Conservation (phyloP, 2,113 vertebrate species). For the Plecotus auritus region DNA sequence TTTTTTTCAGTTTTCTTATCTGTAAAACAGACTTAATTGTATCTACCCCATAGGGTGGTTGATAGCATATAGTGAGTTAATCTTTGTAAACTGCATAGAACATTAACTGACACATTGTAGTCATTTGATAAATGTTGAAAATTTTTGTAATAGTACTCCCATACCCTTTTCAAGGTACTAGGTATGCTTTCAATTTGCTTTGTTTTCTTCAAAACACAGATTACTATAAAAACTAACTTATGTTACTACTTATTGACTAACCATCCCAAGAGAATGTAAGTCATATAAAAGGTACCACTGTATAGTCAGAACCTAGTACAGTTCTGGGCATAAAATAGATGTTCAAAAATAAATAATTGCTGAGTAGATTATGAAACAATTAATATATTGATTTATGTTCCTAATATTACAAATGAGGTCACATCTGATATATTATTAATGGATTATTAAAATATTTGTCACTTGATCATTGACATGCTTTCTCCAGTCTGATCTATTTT, state of each 20-base stretch:
- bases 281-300: background rate
- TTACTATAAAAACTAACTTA: background rate
- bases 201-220: background rate
- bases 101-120: background rate
- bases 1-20: background rate
- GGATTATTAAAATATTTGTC: background rate
- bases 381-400: background rate
- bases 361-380: background rate
- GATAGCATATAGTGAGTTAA: background rate
- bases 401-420: background rate
- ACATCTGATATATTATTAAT: background rate
- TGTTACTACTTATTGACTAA: background rate
- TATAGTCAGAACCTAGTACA: background rate
- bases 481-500: background rate
- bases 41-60: background rate
- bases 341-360: background rate
- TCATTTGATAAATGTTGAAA: background rate
- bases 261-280: background rate
- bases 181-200: background rate
- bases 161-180: background rate
- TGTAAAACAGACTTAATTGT: background rate
- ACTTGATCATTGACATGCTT: background rate
- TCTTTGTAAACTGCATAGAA: background rate
- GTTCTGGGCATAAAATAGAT: background rate
- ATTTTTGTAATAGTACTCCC: background rate